These are phyloP conservation scores for Ailurus styani DNA, from an alignment of 2,113 vertebrate genomes.

Conservation along the genomic window DNA sequence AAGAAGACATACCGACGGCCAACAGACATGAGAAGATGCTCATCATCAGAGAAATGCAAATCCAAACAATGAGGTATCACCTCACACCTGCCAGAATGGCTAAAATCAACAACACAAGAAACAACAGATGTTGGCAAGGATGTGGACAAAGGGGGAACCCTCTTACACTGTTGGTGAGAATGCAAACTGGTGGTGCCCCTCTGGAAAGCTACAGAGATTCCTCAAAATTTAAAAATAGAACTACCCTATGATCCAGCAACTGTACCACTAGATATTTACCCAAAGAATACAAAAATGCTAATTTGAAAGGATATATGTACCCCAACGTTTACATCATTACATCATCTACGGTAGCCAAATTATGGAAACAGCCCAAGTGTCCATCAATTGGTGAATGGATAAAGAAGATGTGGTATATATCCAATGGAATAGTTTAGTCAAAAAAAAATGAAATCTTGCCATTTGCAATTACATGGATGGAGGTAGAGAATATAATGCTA, in stretches of 20 bases:
- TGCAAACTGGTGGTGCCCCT: background rate
- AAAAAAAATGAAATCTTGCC: background rate
- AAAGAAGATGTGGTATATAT: background rate
- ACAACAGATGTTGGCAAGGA: background rate
- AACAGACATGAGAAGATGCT: background rate
- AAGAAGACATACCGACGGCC: background rate
- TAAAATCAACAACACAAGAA: background rate
- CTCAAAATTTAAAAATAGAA: background rate
- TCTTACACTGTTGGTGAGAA: background rate
- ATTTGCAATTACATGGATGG: background rate
- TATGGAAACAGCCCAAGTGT: background rate
- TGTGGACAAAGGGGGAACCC: background rate
- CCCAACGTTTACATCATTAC: background rate
- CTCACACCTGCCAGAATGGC: background rate
- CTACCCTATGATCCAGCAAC: background rate
- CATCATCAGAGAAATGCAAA: background rate
- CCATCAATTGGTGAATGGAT: background rate
- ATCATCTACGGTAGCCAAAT: background rate
- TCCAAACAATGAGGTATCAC: background rate
- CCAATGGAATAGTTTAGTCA: background rate
- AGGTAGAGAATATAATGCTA: background rate
- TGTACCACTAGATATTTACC: background rate
- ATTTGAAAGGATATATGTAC: background rate
- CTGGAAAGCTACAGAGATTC: background rate
- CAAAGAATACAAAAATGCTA: background rate